Percentiles rank a stretch among this genome's conserved stretches.
phyloP scores from a whole-genome alignment of 2,113 vertebrate species.

The Jaculus jaculus region DNA sequence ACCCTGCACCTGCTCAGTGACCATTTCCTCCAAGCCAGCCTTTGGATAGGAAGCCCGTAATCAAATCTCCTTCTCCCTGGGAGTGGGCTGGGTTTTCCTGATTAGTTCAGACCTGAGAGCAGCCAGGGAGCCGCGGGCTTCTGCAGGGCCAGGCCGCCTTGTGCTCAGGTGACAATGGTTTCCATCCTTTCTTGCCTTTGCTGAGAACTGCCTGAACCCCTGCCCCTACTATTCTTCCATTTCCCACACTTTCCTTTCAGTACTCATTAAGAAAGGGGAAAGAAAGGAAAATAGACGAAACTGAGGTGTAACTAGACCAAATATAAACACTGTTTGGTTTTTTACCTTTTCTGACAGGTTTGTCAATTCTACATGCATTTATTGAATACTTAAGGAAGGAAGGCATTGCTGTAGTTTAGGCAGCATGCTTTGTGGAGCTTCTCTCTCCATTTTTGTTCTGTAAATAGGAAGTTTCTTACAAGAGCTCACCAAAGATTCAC shows the following conservation, averaged over 20 bases:
- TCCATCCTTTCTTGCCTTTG: not conserved
- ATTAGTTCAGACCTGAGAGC: not conserved
- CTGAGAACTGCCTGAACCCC: not conserved
- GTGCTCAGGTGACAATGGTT: not conserved
- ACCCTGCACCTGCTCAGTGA: not conserved
- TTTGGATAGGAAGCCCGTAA: not conserved
- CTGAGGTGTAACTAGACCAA: not conserved
- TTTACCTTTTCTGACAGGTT: not conserved
- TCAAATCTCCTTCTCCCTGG: not conserved
- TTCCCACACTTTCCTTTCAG: not conserved
- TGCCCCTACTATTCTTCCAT: not conserved
- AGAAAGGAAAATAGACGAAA: not conserved
- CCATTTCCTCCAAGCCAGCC: not conserved
- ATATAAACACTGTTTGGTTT: not conserved
- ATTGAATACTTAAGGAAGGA: not conserved
- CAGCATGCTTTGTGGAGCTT: not conserved
- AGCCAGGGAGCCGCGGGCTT: not conserved
- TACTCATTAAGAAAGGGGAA: not conserved
- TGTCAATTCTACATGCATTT: not conserved
- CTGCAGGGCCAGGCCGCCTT: not conserved
- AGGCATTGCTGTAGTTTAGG: not conserved
- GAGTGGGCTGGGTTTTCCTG: not conserved
- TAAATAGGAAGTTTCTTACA: not conserved
- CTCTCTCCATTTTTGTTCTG: not conserved
- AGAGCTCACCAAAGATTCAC: too few species aligned